Percentiles rank a stretch among this genome's conserved stretches.
Evolutionary conservation across 2,113 vertebrate species (phyloP).

Genomic region (Pachyramphus minor): DNA sequence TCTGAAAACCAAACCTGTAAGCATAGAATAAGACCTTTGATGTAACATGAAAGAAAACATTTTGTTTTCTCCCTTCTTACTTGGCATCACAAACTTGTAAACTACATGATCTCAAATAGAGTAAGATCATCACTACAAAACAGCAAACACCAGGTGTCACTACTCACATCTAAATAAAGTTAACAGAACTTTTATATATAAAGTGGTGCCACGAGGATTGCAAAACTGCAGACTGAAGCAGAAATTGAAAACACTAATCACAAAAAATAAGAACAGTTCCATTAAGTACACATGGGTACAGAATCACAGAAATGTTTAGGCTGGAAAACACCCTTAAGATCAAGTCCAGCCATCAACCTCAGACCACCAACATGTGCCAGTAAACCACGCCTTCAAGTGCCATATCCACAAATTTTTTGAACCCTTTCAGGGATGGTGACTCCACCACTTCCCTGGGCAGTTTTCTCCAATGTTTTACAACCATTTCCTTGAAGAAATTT

Average conservation of each 20-base stretch:
- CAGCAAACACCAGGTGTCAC: slow-evolving; percentile 40
- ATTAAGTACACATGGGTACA: background rate
- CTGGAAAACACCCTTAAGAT: background rate
- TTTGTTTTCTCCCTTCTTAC: background rate
- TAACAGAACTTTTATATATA: background rate
- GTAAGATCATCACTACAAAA: background rate
- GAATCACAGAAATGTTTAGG: background rate
- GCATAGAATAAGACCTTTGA: background rate
- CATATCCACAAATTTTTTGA: background rate
- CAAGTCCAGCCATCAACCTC: background rate
- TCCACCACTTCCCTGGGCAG: background rate
- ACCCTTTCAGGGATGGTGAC: background rate
- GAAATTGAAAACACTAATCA: background rate
- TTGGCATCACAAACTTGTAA: background rate
- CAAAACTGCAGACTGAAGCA: background rate
- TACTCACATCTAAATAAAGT: background rate
- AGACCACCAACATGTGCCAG: background rate
- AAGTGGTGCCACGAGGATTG: background rate
- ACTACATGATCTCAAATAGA: background rate
- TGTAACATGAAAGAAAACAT: background rate
- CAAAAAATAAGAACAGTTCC: background rate
- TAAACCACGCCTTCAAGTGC: background rate
- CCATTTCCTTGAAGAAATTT: background rate
- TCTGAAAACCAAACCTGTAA: background rate
- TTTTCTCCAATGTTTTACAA: background rate